Evolutionary conservation across 1,140 invertebrate species (phyloP).

Genomic region (Holotrichia oblita): DNA sequence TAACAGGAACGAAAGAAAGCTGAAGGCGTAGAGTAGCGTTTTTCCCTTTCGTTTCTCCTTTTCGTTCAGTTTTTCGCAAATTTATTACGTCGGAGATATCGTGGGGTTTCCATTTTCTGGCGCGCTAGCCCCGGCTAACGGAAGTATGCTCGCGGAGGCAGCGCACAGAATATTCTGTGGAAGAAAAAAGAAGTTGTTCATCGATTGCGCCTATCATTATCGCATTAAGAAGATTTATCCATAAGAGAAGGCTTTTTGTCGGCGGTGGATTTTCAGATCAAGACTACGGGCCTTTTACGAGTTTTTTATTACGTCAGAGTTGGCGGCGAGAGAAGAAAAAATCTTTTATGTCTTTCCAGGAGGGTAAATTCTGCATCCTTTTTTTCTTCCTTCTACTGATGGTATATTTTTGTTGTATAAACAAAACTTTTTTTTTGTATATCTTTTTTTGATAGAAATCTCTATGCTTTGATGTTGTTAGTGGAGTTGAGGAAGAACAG

Average conservation of each 20-base stretch:
- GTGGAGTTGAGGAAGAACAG: no score
- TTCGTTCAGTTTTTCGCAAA: background rate
- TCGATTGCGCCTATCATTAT: constrained; percentile 16
- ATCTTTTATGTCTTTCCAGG: no score
- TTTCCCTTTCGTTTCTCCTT: background rate
- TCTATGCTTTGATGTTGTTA: no score
- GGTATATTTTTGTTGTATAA: no score
- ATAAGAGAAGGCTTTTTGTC: background rate
- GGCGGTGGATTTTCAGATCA: constrained; percentile 5
- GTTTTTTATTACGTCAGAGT: constrained; percentile 4
- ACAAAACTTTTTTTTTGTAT: no score
- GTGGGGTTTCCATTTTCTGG: background rate
- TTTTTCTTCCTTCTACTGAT: no score
- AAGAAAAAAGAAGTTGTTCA: background rate
- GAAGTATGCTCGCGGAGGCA: no score
- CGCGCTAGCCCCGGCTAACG: background rate
- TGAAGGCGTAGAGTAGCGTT: background rate
- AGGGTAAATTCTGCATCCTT: no score
- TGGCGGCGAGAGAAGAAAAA: background rate
- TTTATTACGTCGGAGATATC: background rate
- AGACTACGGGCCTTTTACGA: constrained; percentile 3
- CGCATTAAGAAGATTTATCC: constrained; percentile 14
- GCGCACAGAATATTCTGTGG: background rate
- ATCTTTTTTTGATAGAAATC: no score
- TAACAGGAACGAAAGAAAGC: background rate